Base-by-base conservation (phyloP, 2,797 vertebrate species). In the Spinus olivaceus region DNA sequence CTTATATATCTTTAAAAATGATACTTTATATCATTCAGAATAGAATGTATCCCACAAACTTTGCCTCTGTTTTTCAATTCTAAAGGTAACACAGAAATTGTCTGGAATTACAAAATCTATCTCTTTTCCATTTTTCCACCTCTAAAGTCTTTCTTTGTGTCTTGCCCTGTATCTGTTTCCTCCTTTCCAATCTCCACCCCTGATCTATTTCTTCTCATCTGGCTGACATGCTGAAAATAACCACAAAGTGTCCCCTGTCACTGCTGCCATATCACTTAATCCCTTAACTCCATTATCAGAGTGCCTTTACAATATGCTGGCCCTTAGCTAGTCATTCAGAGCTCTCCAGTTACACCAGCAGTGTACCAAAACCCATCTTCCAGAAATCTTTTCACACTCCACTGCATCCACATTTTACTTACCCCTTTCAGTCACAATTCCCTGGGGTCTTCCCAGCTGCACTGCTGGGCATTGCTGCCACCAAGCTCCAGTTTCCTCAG, bases 381-480 rank as follows among this genome's bases (percentile, higher is more conserved):
- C 59, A 74, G 53, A 81, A 78, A 49, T 41, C 60, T 67, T n/a
- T 72, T 69, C 19, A 21, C 8, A 8, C 23, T 44, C 17, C 24
- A 18, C 5, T 47, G 42, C 57, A 49, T 20, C 69, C 10, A 19
- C 13, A 23, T 86, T 90, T 78, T 33, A 24, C 12, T 86, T 25
- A 12, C 2, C 7, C 57, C 3, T 76, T 79, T 67, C 46, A 61
- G 19, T 27, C 39, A 25, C n/a, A 80, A 1, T 27, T 47, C 57
- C 32, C 5, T 6, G 19, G 47, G 10, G 28, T 47, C 20, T 42
- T 22, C n/a, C 33, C 3, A 3, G 41, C n/a, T 49, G 80, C 0
- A 0, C 57, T 28, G 42, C 23, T 33, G 7, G n/a, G 14, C 32
- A 17, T 8, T 14, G 7, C 24, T 67, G 33, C 78, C 66, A 81